Base-by-base conservation (phyloP, 2,888 invertebrate species). In the Xylota sylvarum region DNA sequence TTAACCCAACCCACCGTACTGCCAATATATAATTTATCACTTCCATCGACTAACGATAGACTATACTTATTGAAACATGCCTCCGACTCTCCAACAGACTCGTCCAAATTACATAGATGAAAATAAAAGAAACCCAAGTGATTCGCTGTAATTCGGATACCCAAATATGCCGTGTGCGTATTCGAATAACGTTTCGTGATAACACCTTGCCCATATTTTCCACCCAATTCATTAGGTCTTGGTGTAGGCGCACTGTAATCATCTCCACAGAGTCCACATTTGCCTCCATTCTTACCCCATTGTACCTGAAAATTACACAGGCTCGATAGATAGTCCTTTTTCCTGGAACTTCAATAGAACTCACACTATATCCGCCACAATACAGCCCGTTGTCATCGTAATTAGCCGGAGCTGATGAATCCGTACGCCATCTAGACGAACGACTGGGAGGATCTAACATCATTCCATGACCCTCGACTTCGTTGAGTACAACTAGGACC, bases 221-320 rank as follows among this genome's bases (percentile, higher is more conserved):
- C 94, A 5, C 93, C 93, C 52, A 94, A 91, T 88, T 94, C 94
- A 84, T 93, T 92, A 0, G 90, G 88, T 73, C 94, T 90, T 0
- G 94, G 94, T 46, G 88, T 90, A 0, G 90, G 69, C 1, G 88
- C 17, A 4, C 90, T 85, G 73, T 91, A 93, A 74, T 91, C 88
- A 88, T 94, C 94, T 6, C 94, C 94, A 87, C 94, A 94, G 3
- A 91, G 88, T 1, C 94, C 94, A 88, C 94, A 94, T 64, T 91
- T 91, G 4, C 93, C 93, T 1, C 89, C 89, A 82, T 93, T 92
- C 6, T 78, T 43, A 3, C 83, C 35, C 90, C 92, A 92, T 90
- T 93, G 93, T 0, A 89, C 87, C 93, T 93, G 81, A 4, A 72
- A 76, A 35, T 30, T 19, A 60, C 10, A 50, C 10, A 0, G 3